Evolutionary conservation across 2,113 vertebrate species (phyloP).

Genomic region (Phrynosoma platyrhinos): DNA sequence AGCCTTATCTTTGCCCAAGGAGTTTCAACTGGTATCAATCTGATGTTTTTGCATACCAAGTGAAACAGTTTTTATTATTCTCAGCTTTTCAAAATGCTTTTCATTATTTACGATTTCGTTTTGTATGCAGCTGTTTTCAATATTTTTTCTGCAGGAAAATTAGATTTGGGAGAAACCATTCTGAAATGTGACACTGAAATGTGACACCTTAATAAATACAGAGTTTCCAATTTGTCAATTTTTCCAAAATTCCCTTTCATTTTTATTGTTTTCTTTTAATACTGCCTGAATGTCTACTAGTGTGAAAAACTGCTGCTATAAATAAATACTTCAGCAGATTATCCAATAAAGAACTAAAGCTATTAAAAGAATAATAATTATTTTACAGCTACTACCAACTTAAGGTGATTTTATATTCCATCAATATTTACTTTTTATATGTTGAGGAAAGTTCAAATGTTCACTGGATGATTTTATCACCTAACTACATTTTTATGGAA

Average conservation of each 20-base stretch:
- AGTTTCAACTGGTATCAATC: not conserved
- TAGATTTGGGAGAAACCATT: not conserved
- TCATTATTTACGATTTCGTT: not conserved
- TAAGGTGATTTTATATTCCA: constrained; percentile 57
- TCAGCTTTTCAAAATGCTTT: not conserved
- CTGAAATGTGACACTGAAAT: not conserved
- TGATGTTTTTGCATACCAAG: not conserved
- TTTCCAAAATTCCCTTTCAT: not conserved
- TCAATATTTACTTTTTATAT: constrained; percentile 53
- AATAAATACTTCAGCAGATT: constrained; percentile 46
- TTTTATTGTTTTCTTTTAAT: constrained; percentile 16
- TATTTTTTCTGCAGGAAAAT: not conserved
- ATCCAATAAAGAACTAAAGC: constrained; percentile 57
- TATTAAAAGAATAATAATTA: constrained; percentile 54
- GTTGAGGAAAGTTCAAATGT: constrained; percentile 42
- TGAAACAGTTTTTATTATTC: not conserved
- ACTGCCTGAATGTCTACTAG: constrained; percentile 42
- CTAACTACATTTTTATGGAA: constrained; percentile 35
- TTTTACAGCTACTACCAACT: constrained; percentile 30
- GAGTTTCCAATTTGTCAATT: not conserved
- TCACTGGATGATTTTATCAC: constrained; percentile 28
- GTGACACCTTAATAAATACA: not conserved
- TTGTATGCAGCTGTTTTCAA: not conserved
- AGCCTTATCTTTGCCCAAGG: not conserved
- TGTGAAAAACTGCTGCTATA: constrained; percentile 18